phyloP scores from a whole-genome alignment of 2,113 vertebrate genomes.

The Budorcas taxicolor region DNA sequence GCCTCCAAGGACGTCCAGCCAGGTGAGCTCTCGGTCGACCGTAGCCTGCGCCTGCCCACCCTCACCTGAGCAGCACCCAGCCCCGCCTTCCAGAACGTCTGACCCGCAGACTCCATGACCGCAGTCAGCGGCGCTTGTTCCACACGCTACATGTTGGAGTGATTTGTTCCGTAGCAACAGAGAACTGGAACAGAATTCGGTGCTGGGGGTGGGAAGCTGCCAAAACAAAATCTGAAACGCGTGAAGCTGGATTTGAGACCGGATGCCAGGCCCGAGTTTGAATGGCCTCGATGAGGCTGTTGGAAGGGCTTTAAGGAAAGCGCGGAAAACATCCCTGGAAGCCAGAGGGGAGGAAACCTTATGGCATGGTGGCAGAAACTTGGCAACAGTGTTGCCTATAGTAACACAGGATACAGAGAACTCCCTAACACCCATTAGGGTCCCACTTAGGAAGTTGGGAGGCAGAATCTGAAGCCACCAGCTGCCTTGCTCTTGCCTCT shows the following conservation, averaged over 20 bases:
- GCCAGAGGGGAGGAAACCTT: background rate
- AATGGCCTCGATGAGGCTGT: no score
- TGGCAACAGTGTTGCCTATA: fast-evolving
- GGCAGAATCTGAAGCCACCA: background rate
- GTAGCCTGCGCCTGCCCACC: background rate
- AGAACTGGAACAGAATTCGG: background rate
- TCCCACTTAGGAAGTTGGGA: fast-evolving
- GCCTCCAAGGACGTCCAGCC: fast-evolving
- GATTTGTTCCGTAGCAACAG: background rate
- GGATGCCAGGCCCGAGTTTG: background rate
- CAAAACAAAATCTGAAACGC: background rate
- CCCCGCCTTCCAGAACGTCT: background rate
- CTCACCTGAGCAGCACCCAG: fast-evolving
- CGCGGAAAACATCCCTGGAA: fast-evolving
- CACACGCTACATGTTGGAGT: no score
- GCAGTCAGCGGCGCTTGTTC: fast-evolving
- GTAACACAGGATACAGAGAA: background rate
- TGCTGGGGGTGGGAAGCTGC: no score
- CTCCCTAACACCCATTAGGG: fast-evolving
- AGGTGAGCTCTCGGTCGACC: fast-evolving
- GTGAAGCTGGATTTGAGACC: background rate
- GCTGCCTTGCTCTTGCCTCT: background rate
- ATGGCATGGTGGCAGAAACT: background rate
- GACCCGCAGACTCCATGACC: fast-evolving
- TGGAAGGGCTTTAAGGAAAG: background rate